Conservation (phyloP, 2,797 vertebrate genomes). For the Pantherophis vulpinus region DNA sequence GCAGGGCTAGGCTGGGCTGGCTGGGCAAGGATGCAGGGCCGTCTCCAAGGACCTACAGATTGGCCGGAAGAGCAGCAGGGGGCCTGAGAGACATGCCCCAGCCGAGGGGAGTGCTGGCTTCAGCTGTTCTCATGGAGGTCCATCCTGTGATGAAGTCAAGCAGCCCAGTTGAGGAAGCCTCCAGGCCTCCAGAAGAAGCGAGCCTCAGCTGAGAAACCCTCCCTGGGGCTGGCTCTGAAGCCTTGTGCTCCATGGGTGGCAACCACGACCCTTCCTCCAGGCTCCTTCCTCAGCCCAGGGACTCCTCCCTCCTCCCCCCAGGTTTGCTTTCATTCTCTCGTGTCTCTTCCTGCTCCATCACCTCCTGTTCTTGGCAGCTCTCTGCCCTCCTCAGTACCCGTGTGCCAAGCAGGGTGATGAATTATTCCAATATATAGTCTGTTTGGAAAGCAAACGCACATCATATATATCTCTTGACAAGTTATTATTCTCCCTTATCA, state of each 20-base stretch:
- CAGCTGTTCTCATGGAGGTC: background rate
- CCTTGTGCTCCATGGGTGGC: background rate
- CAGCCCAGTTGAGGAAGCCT: too few relatives aligned
- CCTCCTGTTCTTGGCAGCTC: background rate
- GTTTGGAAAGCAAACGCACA: conserved; percentile 73
- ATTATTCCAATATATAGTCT: conserved; percentile 77
- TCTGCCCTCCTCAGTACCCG: conserved; percentile 38
- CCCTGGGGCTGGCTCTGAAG: background rate
- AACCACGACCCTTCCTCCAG: background rate
- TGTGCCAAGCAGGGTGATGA: conserved; percentile 72
- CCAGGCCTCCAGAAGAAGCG: accelerated
- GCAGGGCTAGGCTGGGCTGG: background rate
- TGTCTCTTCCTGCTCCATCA: background rate
- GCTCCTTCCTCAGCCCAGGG: background rate
- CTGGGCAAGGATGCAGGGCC: background rate
- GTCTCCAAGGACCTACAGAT: accelerated
- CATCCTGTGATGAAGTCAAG: background rate
- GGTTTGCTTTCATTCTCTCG: background rate
- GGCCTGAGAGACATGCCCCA: background rate
- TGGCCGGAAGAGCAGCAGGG: background rate
- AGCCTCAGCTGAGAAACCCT: background rate
- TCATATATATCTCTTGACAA: conserved; percentile 82
- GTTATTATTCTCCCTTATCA: conserved; percentile 82
- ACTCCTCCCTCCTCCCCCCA: background rate
- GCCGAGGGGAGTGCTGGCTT: background rate